Percentiles rank a stretch among this genome's conserved stretches.
Evolutionary conservation across 2,888 invertebrate species (phyloP).

Genomic region (Craniophora ligustri): DNA sequence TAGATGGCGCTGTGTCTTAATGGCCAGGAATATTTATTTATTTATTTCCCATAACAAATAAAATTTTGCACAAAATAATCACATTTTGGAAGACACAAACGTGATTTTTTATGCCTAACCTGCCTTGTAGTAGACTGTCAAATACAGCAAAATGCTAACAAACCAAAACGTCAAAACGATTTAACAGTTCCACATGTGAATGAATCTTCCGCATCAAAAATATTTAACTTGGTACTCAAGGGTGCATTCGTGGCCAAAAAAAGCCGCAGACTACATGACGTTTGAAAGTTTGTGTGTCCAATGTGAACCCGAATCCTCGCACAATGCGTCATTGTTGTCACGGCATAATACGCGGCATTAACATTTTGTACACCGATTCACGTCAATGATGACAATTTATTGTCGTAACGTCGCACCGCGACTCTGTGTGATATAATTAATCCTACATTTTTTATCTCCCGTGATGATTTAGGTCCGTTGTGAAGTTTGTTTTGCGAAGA

Average conservation of each 20-base stretch:
- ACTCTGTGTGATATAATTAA: slow-evolving; percentile 76
- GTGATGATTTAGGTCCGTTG: slow-evolving; percentile 80
- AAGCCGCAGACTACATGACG: slow-evolving; percentile 69
- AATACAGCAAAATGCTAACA: background rate
- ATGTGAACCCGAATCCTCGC: slow-evolving; percentile 71
- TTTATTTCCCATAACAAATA: no score
- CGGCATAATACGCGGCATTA: slow-evolving; percentile 85
- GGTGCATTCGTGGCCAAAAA: slow-evolving; percentile 63
- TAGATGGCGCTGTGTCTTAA: no score
- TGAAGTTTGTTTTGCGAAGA: slow-evolving; percentile 86
- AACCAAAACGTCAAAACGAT: background rate
- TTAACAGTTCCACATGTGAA: slow-evolving; percentile 35
- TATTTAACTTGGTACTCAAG: slow-evolving; percentile 61
- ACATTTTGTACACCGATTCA: slow-evolving; percentile 85
- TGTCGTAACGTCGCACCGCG: slow-evolving; percentile 69
- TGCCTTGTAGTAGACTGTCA: no score
- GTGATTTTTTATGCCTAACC: no score
- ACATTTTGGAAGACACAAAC: no score
- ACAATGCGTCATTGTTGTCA: slow-evolving; percentile 85
- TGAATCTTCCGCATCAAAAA: slow-evolving; percentile 58
- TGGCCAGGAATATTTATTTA: no score
- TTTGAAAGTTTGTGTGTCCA: slow-evolving; percentile 72
- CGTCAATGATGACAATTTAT: slow-evolving; percentile 87
- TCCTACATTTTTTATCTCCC: slow-evolving; percentile 75
- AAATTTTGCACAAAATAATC: no score